Base-by-base conservation (phyloP, 2,888 invertebrate genomes). In the Cantharis lateralis region DNA sequence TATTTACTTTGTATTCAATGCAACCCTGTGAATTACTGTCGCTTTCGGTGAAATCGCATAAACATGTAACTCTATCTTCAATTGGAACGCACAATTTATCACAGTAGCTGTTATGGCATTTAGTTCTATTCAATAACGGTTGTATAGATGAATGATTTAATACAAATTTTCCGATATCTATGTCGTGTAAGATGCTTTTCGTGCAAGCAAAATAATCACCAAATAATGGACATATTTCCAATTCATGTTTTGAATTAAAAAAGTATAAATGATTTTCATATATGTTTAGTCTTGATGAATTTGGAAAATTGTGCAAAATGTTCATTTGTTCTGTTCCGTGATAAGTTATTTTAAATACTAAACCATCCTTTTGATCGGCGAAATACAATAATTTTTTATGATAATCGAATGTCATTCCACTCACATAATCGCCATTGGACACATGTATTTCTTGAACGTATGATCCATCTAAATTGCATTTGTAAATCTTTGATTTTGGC, bases 221-320 rank as follows among this genome's bases (percentile, higher is more conserved):
- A 80, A 89, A 92, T 48, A 93, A 87, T n/a, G 88, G 87, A 83
- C 93, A 94, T 74, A 91, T 92, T 15, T 89, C 89, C 28, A 94
- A 88, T 18, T 90, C 89, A 66, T 90, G 91, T 0, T 90, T 90
- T 0, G 89, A 88, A 4, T 89, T 90, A 0, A 93, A 87, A 90
- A 94, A 95, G 87, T 94, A 97, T 0, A 96, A 88, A 80, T 93
- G 89, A 86, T 95, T 94, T 85, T 95, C 95, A 85, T 93, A 94
- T 64, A 96, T 89, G 5, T 91, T 91, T 18, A 96, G 86, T 0
- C 92, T 92, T 64, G 91, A 90, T 0, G 95, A 94, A 48, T 89
- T 89, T 18, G 88, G 87, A 3, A 90, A 84, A 74, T 91, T 89
- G 71, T 88, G 85, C 0, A 91, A 85, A 0, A 90, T 86, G 0